Conservation (phyloP, 2,113 vertebrate genomes). For the Narcine bancroftii region DNA sequence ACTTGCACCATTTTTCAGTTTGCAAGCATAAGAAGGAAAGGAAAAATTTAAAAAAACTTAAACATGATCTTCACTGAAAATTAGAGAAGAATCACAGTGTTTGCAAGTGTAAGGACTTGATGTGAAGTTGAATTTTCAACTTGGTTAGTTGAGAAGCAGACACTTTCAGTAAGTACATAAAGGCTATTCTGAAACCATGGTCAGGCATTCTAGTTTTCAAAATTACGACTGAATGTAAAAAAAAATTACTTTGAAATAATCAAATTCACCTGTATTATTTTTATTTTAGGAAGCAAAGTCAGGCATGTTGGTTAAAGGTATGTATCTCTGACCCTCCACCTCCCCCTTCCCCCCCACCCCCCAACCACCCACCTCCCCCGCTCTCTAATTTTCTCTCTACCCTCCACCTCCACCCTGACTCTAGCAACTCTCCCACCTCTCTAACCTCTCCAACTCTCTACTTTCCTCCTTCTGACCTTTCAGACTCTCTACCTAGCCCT, state of each 20-base stretch:
- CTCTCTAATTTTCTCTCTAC: too few relatives aligned
- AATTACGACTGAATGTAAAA: background rate
- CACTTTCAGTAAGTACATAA: background rate
- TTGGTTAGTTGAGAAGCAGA: background rate
- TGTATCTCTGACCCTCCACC: too few relatives aligned
- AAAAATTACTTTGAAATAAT: background rate
- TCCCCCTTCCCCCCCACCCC: too few relatives aligned
- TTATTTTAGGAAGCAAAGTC: conserved; percentile 58
- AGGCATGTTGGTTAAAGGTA: conserved; percentile 76
- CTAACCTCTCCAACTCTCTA: too few relatives aligned
- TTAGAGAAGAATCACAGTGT: background rate
- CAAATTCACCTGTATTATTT: conserved; percentile 16
- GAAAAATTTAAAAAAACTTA: background rate
- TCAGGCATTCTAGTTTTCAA: background rate
- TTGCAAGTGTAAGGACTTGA: background rate
- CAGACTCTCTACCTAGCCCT: too few relatives aligned
- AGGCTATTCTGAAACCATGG: background rate
- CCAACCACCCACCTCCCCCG: too few relatives aligned
- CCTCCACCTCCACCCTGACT: too few relatives aligned
- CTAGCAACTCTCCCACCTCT: too few relatives aligned
- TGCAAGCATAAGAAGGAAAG: background rate
- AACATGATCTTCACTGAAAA: background rate
- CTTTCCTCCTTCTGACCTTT: too few relatives aligned
- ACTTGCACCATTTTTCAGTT: background rate
- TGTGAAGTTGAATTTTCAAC: background rate